These are phyloP conservation scores for Potamarius usumacintae DNA, from an alignment of 2,113 vertebrate species.

Conservation along the genomic window DNA sequence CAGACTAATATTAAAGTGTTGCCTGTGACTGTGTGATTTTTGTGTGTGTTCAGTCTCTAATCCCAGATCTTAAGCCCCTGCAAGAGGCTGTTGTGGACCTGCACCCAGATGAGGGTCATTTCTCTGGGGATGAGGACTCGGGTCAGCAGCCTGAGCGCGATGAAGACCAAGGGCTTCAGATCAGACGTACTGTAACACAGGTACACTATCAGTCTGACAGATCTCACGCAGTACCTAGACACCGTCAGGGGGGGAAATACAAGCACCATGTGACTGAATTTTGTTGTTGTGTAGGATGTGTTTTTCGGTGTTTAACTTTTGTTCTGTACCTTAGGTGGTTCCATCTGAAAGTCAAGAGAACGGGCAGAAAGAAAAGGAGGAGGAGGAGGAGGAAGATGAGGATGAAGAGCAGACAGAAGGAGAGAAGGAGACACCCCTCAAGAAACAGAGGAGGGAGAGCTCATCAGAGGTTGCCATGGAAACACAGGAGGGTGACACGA, in stretches of 20 bases:
- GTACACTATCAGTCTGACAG: slow-evolving; percentile 53
- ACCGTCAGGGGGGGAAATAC: too few relatives aligned
- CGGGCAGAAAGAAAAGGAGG: slow-evolving; percentile 77
- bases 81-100: slow-evolving; percentile 85
- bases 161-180: slow-evolving; percentile 84
- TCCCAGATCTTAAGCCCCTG: slow-evolving; percentile 85
- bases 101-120: slow-evolving; percentile 83
- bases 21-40: background rate
- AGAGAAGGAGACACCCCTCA: slow-evolving; percentile 49
- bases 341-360: slow-evolving; percentile 82
- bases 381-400: slow-evolving; percentile 67
- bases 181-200: slow-evolving; percentile 90
- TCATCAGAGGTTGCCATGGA: slow-evolving; percentile 73
- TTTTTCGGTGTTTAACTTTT: background rate
- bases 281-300: background rate
- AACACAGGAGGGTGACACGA: slow-evolving; percentile 71
- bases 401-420: slow-evolving; percentile 67
- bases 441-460: slow-evolving; percentile 64
- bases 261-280: background rate
- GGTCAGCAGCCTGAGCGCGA: slow-evolving; percentile 40
- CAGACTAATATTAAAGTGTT: background rate
- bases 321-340: slow-evolving; percentile 72
- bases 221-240: background rate
- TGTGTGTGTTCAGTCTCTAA: slow-evolving; percentile 76
- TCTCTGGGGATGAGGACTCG: slow-evolving; percentile 83